phyloP scores from a whole-genome alignment of 2,113 vertebrate genomes.

The Mormyrus iriodes region DNA sequence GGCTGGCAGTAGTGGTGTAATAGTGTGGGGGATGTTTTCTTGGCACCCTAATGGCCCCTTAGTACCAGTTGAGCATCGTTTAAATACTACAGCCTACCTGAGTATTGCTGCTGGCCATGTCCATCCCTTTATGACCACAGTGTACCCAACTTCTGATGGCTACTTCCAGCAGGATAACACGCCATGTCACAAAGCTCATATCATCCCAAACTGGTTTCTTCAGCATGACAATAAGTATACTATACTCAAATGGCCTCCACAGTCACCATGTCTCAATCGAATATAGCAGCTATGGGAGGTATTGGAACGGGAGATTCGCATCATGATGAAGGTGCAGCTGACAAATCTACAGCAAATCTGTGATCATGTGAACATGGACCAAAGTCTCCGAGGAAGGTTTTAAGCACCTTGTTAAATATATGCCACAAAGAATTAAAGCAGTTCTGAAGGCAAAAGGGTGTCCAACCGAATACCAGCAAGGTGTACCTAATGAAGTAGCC shows the following conservation, averaged over 20 bases:
- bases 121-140: no score
- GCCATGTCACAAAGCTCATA: background rate
- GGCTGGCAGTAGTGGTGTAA: no score
- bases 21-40: no score
- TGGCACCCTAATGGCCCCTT: no score
- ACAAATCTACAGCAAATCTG: background rate
- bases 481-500: background rate
- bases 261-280: background rate
- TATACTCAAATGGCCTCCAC: background rate
- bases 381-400: background rate
- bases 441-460: background rate
- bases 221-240: background rate
- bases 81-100: background rate
- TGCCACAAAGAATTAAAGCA: background rate
- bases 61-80: background rate
- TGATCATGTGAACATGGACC: background rate
- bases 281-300: background rate
- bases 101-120: no score
- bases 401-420: no score
- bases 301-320: background rate
- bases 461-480: background rate
- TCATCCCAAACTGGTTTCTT: background rate
- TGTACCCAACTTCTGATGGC: background rate
- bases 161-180: background rate
- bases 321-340: background rate